phyloP scores from a whole-genome alignment of 1,140 invertebrate genomes.

The Ceratina japonica region DNA sequence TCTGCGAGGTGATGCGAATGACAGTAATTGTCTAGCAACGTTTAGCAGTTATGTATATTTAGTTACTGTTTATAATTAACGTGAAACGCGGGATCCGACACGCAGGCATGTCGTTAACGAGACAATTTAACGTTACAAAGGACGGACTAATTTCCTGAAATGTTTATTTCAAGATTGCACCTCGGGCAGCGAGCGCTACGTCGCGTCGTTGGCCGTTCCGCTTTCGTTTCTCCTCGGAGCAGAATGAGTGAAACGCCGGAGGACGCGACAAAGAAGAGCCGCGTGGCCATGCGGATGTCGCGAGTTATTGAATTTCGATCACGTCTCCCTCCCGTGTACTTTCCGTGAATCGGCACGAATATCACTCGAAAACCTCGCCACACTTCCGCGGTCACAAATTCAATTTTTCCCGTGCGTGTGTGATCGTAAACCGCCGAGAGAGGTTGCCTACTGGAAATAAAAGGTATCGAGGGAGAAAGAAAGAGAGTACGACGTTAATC shows the following conservation, averaged over 20 bases:
- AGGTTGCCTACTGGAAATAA: constrained; percentile 6
- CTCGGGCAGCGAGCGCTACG: not conserved
- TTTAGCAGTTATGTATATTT: constrained; percentile 7
- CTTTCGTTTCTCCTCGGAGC: not conserved
- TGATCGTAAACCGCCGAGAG: not conserved
- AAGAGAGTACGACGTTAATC: constrained; percentile 44
- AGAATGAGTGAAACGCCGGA: not conserved
- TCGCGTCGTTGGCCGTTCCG: not conserved
- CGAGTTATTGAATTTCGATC: constrained; percentile 66
- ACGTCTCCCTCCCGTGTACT: constrained; percentile 59
- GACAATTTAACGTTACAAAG: not conserved
- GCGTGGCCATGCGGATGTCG: constrained; percentile 20
- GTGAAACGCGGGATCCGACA: not conserved
- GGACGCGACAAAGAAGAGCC: not conserved
- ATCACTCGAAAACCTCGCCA: constrained; percentile 46
- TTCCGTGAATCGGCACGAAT: constrained; percentile 56
- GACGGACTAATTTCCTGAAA: not conserved
- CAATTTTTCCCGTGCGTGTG: constrained; percentile 40
- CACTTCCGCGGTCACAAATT: constrained; percentile 56
- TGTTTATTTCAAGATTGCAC: constrained; percentile 7
- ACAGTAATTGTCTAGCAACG: not conserved
- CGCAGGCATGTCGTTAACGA: not conserved
- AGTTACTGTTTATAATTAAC: not conserved
- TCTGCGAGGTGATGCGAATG: not conserved
- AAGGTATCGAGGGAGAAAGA: not conserved